Base-by-base conservation (phyloP, 92 coral and sea anemone genomes). In the Phenganax stokvisi region DNA sequence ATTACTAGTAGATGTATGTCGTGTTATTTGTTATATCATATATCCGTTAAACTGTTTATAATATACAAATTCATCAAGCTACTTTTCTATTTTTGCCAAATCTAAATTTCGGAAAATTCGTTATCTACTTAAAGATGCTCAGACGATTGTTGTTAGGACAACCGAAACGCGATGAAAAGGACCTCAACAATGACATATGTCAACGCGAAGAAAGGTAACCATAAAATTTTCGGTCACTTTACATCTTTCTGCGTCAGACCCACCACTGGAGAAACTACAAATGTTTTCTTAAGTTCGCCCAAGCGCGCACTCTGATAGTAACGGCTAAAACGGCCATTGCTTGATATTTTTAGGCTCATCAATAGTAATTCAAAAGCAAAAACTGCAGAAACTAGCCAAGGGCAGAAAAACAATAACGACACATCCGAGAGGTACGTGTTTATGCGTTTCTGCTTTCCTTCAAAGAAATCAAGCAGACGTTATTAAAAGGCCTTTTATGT, bases 81-180 rank as follows among this genome's bases (percentile, higher is more conserved):
- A 12, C 58, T 7, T 7, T 55, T 55, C 0, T 55, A 55, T 12
- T 7, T 55, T 20, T 20, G 58, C 58, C 65, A 59, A 59, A 12
- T 10, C 12, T 15, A 12, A 17, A 7, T 15, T 61, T 61, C 13
- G 28, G 3, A 17, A 61, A 17, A 15, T 10, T 30, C 29, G 17
- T 6, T 10, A 20, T 12, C 25, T 30, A 37, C 10, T n/a, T 53
- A 28, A 68, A 53, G 2, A 68, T 68, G 73, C 16, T 68, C 31
- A 13, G 73, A 37, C 11, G 73, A 37, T 37, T 68, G 73, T 68
- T 68, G 6, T 5, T 68, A 37, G 73, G 73, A 9, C 73, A 68
- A 30, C 73, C 73, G 31, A 51, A 52, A 10, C 73, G 73, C 0
- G 73, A 68, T 1, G 73, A 68, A 13, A 68, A 68, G 73, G 73